These are phyloP conservation scores for Dreissena rostriformis DNA, from an alignment of 1,140 invertebrate species.

Conservation along the genomic window DNA sequence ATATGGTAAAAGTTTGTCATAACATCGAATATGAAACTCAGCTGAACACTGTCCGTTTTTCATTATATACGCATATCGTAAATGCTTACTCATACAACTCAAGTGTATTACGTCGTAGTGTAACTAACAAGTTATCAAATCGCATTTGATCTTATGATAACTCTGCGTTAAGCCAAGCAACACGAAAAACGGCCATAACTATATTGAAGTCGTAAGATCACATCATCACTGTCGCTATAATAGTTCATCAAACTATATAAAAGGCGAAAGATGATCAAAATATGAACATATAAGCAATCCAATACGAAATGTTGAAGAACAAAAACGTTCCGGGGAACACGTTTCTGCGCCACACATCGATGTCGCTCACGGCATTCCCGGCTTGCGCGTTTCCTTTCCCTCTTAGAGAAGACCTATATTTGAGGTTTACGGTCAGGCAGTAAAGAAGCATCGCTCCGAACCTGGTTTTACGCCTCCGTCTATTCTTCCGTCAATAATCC, in stretches of 20 bases:
- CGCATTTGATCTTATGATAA: too few species aligned
- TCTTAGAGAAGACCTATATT: constrained; percentile 53
- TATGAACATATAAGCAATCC: constrained; percentile 80
- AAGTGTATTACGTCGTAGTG: too few species aligned
- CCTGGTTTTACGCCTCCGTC: constrained; percentile 4
- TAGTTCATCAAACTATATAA: background rate
- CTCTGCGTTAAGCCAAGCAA: too few species aligned
- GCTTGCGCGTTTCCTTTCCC: constrained; percentile 57
- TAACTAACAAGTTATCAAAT: too few species aligned
- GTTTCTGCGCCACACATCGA: constrained; percentile 83
- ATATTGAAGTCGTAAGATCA: too few species aligned
- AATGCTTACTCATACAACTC: too few species aligned
- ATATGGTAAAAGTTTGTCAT: too few species aligned
- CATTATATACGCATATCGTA: too few species aligned
- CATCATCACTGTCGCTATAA: too few species aligned
- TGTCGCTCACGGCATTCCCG: constrained; percentile 80
- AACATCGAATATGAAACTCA: too few species aligned
- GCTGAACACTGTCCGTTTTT: too few species aligned
- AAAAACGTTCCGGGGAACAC: constrained; percentile 83
- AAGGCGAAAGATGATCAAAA: background rate
- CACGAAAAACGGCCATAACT: too few species aligned
- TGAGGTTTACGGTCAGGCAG: constrained; percentile 62
- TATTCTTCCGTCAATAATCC: background rate
- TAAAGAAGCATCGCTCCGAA: constrained; percentile 69
- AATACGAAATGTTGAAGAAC: constrained; percentile 83